A percentile compares a stretch with the other conserved stretches of the same genome.
Conservation (phyloP, 1,140 invertebrate genomes). For the Frieseomelitta varia region DNA sequence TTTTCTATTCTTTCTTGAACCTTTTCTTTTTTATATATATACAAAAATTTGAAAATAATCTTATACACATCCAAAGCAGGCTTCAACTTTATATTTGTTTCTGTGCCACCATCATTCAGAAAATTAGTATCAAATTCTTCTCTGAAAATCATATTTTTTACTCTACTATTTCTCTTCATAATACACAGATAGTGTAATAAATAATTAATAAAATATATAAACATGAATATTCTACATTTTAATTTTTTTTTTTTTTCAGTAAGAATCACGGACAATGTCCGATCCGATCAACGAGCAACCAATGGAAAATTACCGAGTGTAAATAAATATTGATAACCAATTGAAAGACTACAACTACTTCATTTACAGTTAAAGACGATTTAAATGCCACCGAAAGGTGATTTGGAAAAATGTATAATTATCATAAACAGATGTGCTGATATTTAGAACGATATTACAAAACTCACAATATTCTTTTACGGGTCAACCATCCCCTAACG, state of each 20-base stretch:
- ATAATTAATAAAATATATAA: neutral
- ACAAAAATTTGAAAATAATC: slow-evolving; percentile 86
- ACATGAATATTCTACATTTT: neutral
- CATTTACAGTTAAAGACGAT: neutral
- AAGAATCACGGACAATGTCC: neutral
- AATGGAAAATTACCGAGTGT: slow-evolving; percentile 20
- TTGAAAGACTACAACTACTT: neutral
- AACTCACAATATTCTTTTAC: slow-evolving; percentile 86
- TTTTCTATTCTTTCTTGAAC: slow-evolving; percentile 89
- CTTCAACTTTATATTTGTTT: slow-evolving; percentile 82
- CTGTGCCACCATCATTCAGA: slow-evolving; percentile 78
- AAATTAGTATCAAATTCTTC: slow-evolving; percentile 87
- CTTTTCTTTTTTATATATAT: slow-evolving; percentile 86
- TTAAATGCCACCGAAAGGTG: neutral
- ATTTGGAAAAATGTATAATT: neutral
- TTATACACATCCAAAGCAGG: slow-evolving; percentile 88
- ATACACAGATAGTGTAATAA: neutral
- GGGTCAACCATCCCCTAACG: slow-evolving; percentile 88
- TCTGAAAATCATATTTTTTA: slow-evolving; percentile 79
- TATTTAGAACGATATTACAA: neutral
- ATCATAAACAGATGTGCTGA: neutral
- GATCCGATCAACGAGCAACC: neutral
- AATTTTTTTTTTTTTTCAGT: no score
- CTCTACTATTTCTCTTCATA: neutral
- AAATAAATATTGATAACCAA: slow-evolving; percentile 29